phyloP scores from a whole-genome alignment of 1,140 invertebrate genomes.

The Sarcophaga bullata region DNA sequence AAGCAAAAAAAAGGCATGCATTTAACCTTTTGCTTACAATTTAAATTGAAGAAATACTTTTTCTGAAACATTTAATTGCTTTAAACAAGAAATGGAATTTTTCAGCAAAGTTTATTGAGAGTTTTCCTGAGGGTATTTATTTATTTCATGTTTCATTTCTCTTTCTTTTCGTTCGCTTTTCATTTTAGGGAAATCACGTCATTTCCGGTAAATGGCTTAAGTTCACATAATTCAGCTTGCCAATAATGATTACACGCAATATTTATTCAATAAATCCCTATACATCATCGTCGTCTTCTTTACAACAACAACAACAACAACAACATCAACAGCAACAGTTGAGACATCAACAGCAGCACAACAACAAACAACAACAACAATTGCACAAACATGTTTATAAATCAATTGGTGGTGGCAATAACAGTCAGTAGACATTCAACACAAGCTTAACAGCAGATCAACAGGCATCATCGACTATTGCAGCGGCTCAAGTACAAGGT shows the following conservation, averaged over 20 bases:
- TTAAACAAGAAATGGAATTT: too few species aligned
- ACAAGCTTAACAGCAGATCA: constrained; percentile 55
- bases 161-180: neutral
- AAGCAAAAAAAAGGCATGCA: too few species aligned
- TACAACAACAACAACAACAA: constrained; percentile 37
- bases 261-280: constrained; percentile 64
- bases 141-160: constrained; percentile 16
- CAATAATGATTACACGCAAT: constrained; percentile 59
- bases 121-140: neutral
- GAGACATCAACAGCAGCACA: constrained; percentile 46
- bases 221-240: constrained; percentile 59
- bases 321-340: constrained; percentile 43
- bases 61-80: too few species aligned
- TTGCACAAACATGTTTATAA: constrained; percentile 55
- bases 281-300: constrained; percentile 50
- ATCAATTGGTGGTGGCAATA: constrained; percentile 48
- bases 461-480: constrained; percentile 54
- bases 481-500: neutral
- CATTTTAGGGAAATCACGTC: constrained; percentile 61
- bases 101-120: neutral
- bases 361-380: constrained; percentile 50
- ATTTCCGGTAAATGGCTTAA: constrained; percentile 63
- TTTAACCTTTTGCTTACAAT: too few species aligned
- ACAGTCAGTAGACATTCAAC: constrained; percentile 61
- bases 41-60: too few species aligned